Evolutionary conservation across 1,140 invertebrate species (phyloP).

Genomic region (Drosophila kurseongensis): DNA sequence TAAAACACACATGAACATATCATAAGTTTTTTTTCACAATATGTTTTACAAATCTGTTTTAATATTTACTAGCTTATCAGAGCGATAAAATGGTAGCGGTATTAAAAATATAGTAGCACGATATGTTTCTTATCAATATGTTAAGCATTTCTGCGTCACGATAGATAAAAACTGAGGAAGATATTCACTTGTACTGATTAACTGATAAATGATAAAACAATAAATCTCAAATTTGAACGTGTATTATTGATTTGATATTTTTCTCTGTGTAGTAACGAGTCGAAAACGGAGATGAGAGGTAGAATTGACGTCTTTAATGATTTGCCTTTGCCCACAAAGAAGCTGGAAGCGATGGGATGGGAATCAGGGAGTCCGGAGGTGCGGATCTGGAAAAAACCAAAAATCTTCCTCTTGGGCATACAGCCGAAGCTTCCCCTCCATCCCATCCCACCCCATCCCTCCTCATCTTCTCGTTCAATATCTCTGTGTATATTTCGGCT

Average conservation of each 20-base stretch:
- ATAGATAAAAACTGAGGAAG: not conserved
- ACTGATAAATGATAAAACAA: not conserved
- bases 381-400: slow-evolving; percentile 67
- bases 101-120: not conserved
- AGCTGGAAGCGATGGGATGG: not conserved
- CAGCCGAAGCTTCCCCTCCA: slow-evolving; percentile 4
- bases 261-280: slow-evolving; percentile 20
- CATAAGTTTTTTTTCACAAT: too few species aligned
- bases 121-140: slow-evolving; percentile 1
- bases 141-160: not conserved
- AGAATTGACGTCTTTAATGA: slow-evolving; percentile 62
- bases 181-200: not conserved
- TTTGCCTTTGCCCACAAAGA: slow-evolving; percentile 65
- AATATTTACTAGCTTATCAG: not conserved
- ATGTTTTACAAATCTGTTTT: not conserved
- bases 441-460: slow-evolving; percentile 1
- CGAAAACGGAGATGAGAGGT: slow-evolving; percentile 1
- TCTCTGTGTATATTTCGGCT: slow-evolving; percentile 61
- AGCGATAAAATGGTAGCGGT: not conserved
- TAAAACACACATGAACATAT: too few species aligned
- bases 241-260: not conserved
- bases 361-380: slow-evolving; percentile 14
- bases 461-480: slow-evolving; percentile 13
- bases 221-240: not conserved
- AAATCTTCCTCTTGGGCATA: slow-evolving; percentile 74